phyloP scores from a whole-genome alignment of 2,888 invertebrate genomes.

The Megamerina dolium region DNA sequence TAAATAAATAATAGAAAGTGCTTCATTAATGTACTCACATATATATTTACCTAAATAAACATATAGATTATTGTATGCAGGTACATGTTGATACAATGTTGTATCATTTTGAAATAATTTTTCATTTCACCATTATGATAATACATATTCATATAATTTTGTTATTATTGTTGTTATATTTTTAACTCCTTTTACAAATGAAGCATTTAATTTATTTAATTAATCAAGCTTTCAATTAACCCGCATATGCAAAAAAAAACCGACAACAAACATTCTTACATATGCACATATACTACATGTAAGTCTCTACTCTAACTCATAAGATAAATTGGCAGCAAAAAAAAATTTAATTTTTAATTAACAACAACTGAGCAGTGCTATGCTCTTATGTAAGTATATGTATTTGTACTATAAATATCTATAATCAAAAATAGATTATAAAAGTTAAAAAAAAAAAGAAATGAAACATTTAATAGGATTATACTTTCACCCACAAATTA shows the following conservation, averaged over 20 bases:
- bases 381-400: no score
- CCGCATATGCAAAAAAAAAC: neutral
- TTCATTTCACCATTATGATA: neutral
- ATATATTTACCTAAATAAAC: neutral
- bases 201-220: no score
- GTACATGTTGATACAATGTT: neutral
- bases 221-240: neutral
- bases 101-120: neutral
- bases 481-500: constrained; percentile 13
- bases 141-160: neutral
- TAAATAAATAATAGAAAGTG: constrained; percentile 21
- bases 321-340: no score
- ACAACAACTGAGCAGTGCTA: no score
- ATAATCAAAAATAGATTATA: no score
- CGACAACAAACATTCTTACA: no score
- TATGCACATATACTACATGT: no score
- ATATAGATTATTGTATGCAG: neutral
- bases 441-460: no score
- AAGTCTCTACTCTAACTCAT: no score
- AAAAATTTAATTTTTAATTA: no score
- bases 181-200: no score
- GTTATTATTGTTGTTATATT: neutral
- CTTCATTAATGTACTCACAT: constrained; percentile 13
- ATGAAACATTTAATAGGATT: constrained; percentile 17
- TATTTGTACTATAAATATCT: no score